Conservation (phyloP, 1,140 invertebrate genomes). For the Scaptomyza hsui region DNA sequence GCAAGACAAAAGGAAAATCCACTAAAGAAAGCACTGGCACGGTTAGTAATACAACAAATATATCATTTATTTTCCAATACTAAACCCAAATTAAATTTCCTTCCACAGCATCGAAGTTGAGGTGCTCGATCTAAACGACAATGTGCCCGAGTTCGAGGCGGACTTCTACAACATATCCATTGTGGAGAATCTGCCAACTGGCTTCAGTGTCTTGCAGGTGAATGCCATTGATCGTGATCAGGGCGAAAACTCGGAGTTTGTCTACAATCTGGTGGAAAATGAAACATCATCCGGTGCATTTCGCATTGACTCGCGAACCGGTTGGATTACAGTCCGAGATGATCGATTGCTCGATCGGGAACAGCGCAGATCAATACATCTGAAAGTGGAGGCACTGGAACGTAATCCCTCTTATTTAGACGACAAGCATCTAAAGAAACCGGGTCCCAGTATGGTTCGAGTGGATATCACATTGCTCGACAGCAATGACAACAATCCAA, state of each 20-base stretch:
- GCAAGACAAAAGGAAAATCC: conserved; percentile 91
- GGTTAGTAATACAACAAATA: conserved; percentile 39
- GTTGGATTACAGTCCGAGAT: conserved; percentile 93
- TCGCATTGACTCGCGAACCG: conserved; percentile 90
- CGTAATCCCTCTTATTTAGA: conserved; percentile 77
- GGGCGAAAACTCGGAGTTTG: conserved; percentile 93
- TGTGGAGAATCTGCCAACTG: conserved; percentile 94
- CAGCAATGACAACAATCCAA: conserved; percentile 94
- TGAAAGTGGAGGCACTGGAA: conserved; percentile 91
- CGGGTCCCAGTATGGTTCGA: conserved; percentile 86
- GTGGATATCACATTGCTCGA: conserved; percentile 92
- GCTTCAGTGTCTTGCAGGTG: conserved; percentile 93
- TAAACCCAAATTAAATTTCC: background rate
- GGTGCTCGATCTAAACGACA: conserved; percentile 92
- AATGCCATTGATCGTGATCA: conserved; percentile 91
- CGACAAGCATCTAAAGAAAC: conserved; percentile 64
- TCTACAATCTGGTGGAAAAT: conserved; percentile 87
- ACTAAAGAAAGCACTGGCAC: conserved; percentile 88
- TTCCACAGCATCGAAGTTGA: conserved; percentile 88
- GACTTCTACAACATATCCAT: conserved; percentile 96
- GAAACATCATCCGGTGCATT: conserved; percentile 91
- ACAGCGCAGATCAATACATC: conserved; percentile 87
- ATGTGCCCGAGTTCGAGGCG: conserved; percentile 93
- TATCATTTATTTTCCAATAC: background rate
- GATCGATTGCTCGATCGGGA: conserved; percentile 92